Conservation (phyloP, 2,888 invertebrate genomes). For the Acronicta leporina region DNA sequence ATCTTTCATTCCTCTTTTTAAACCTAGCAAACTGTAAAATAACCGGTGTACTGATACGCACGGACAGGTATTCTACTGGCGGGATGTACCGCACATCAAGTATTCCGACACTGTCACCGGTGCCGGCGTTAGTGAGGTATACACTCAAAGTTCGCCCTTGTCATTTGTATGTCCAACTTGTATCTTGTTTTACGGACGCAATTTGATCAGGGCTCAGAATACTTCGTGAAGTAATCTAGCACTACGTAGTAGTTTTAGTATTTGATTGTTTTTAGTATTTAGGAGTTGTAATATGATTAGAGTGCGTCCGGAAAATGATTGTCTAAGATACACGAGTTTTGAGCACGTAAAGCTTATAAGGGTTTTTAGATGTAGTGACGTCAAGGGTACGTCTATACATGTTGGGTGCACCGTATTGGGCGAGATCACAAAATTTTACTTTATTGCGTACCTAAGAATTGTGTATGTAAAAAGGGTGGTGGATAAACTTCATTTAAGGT, state of each 20-base stretch:
- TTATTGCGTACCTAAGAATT: constrained; percentile 35
- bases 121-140: constrained; percentile 93
- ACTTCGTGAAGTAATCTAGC: too few species aligned
- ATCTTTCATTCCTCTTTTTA: constrained; percentile 26
- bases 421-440: constrained; percentile 52
- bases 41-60: constrained; percentile 73
- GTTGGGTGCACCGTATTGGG: constrained; percentile 66
- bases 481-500: constrained; percentile 41
- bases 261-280: neutral
- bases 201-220: constrained; percentile 52
- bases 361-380: constrained; percentile 71
- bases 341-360: constrained; percentile 77
- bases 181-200: constrained; percentile 65
- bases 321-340: constrained; percentile 64
- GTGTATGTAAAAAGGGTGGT: constrained; percentile 46
- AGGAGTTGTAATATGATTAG: constrained; percentile 48
- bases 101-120: constrained; percentile 95
- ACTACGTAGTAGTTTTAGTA: too few species aligned
- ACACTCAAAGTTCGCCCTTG: constrained; percentile 74
- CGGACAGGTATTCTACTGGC: constrained; percentile 89
- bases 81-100: constrained; percentile 97
- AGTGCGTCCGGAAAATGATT: constrained; percentile 64
- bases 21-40: constrained; percentile 52
- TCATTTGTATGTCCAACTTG: constrained; percentile 70
- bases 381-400: constrained; percentile 58